Percentiles rank a stretch among this genome's conserved stretches.
phyloP scores from a whole-genome alignment of 92 coral and sea anemone genomes.

The Montipora capitata region DNA sequence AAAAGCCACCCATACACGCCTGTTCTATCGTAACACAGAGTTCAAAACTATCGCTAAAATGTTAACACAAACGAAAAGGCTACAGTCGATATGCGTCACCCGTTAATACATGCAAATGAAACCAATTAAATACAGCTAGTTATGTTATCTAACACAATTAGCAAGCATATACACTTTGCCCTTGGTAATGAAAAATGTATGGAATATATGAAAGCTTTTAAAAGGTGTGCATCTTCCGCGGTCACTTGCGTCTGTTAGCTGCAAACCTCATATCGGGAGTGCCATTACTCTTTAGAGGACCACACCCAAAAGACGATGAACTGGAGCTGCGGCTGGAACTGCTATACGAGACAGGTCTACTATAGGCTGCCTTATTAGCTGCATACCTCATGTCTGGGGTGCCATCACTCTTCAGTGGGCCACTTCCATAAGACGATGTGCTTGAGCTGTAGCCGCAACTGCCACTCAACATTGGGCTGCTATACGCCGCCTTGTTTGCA shows the following conservation, averaged over 20 bases:
- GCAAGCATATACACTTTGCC: no score
- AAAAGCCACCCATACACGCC: no score
- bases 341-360: background rate
- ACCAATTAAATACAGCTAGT: no score
- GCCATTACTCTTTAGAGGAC: conserved; percentile 62
- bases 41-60: no score
- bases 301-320: conserved; percentile 9
- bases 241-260: conserved; percentile 14
- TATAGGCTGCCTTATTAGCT: conserved; percentile 21
- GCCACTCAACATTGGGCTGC: background rate
- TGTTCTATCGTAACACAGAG: no score
- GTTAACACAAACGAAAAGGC: no score
- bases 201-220: background rate
- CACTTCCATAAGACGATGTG: conserved; percentile 21
- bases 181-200: no score
- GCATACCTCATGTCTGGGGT: conserved; percentile 74
- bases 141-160: no score
- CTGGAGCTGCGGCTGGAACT: background rate
- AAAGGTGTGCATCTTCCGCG: background rate
- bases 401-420: conserved; percentile 58
- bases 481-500: conserved; percentile 21
- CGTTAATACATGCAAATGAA: no score
- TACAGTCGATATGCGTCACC: no score
- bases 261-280: conserved; percentile 76
- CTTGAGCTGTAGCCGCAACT: background rate